Conservation (phyloP, 1,140 invertebrate genomes). For the Sitodiplosis mosellana region DNA sequence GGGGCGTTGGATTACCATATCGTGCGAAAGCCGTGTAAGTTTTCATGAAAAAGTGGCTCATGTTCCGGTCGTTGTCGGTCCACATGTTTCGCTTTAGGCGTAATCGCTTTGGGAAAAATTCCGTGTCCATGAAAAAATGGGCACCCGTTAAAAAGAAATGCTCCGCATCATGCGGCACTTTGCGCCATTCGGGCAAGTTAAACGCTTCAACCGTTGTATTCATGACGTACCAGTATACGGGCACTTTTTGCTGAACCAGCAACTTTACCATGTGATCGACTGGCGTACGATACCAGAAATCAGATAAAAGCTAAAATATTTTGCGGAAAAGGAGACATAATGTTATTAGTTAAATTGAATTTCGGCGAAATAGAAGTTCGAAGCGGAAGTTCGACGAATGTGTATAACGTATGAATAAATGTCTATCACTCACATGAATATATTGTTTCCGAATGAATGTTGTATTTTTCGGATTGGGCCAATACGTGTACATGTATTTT, state of each 20-base stretch:
- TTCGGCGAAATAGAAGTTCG: not conserved
- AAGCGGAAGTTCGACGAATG: slow-evolving; percentile 1
- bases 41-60: slow-evolving; percentile 92
- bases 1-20: slow-evolving; percentile 73
- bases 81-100: slow-evolving; percentile 51
- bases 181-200: slow-evolving; percentile 53
- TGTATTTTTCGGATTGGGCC: slow-evolving; percentile 74
- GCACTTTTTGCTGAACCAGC: slow-evolving; percentile 56
- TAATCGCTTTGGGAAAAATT: slow-evolving; percentile 48
- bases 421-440: slow-evolving; percentile 58
- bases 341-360: no score
- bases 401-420: no score
- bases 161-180: slow-evolving; percentile 72
- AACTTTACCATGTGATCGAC: slow-evolving; percentile 73
- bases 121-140: slow-evolving; percentile 82
- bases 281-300: slow-evolving; percentile 70
- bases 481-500: slow-evolving; percentile 91
- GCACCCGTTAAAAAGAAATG: slow-evolving; percentile 66
- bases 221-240: slow-evolving; percentile 77
- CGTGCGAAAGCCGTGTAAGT: slow-evolving; percentile 82
- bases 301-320: slow-evolving; percentile 51
- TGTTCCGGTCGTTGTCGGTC: slow-evolving; percentile 84
- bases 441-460: slow-evolving; percentile 74
- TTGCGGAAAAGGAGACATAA: no score
- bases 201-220: slow-evolving; percentile 81